Conservation (phyloP, 2,888 invertebrate genomes). For the Machimus atricapillus region DNA sequence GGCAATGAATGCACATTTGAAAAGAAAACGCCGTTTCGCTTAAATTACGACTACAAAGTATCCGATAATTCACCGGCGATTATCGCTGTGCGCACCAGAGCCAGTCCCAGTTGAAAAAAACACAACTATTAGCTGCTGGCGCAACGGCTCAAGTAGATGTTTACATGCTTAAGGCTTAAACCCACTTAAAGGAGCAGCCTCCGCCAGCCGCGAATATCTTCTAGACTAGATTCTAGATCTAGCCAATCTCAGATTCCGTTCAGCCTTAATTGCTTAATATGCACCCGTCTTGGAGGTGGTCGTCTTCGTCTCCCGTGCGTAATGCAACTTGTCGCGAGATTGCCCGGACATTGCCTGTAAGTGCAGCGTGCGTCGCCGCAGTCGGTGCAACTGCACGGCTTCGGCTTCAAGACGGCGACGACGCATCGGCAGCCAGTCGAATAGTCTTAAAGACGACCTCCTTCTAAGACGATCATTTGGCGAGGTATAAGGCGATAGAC, state of each 20-base stretch:
- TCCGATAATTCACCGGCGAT: neutral
- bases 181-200: neutral
- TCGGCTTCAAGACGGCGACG: neutral
- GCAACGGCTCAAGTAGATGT: neutral
- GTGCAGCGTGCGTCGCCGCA: neutral
- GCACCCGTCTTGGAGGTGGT: neutral
- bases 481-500: neutral
- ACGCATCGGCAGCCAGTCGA: neutral
- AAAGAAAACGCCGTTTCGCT: neutral
- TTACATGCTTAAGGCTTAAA: slow-evolving; percentile 6
- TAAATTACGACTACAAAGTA: neutral
- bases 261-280: slow-evolving; percentile 14
- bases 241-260: neutral
- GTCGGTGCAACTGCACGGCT: neutral
- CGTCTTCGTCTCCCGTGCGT: neutral
- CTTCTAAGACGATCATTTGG: neutral
- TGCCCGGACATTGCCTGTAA: neutral
- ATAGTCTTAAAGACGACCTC: neutral
- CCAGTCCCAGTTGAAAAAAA: neutral
- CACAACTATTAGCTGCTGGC: neutral
- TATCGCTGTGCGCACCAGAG: neutral
- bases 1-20: neutral
- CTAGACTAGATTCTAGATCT: neutral
- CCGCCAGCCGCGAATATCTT: neutral
- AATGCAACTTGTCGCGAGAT: neutral